Base-by-base conservation (phyloP, 2,888 invertebrate species). In the Harpalus rufipes region DNA sequence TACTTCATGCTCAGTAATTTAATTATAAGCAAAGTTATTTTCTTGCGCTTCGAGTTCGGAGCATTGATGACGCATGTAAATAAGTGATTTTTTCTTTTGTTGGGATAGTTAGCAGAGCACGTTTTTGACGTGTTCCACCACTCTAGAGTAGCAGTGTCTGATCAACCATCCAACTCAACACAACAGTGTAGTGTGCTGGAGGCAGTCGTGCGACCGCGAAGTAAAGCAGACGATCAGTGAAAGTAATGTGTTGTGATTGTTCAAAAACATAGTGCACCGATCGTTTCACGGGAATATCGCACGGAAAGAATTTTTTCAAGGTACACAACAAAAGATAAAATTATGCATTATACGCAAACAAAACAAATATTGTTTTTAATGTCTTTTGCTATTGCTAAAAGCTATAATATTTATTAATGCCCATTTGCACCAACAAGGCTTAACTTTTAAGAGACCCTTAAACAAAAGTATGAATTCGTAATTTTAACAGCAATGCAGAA, bases 11-110 rank as follows among this genome's bases (percentile, higher is more conserved):
- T 32, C 6, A 3, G 32, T 32, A 32, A 32, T 32, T 32, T 32
- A 5, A 32, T 32, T 32, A 32, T 32, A 5, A 2, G 32, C 32
- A 32, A 32, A 32, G 32, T 32, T 32, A 32, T 32, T 32, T 32
- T 32, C 32, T 32, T 32, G 32, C 32, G 32, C 32, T 32, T 32
- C 32, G 32, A 3, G 32, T 32, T 32, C 32, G 32, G 32, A 32
- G 44, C 44, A 51, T 51, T 51, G 44, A 51, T 51, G 44, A 51
- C 44, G 44, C 44, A 51, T 51, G 44, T 51, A 51, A 51, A 51
- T 51, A 32, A 32, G 44, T 51, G 12, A 51, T 51, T 51, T 51
- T 51, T 51, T 51, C 12, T 51, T 51, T 51, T 51, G 44, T 12
- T 12, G 44, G 44, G 12, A 12, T 51, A 12, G 44, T 32, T 32